Percentiles rank a stretch among this genome's conserved stretches.
Conservation (phyloP, 2,113 vertebrate genomes). For the Oriolus oriolus region DNA sequence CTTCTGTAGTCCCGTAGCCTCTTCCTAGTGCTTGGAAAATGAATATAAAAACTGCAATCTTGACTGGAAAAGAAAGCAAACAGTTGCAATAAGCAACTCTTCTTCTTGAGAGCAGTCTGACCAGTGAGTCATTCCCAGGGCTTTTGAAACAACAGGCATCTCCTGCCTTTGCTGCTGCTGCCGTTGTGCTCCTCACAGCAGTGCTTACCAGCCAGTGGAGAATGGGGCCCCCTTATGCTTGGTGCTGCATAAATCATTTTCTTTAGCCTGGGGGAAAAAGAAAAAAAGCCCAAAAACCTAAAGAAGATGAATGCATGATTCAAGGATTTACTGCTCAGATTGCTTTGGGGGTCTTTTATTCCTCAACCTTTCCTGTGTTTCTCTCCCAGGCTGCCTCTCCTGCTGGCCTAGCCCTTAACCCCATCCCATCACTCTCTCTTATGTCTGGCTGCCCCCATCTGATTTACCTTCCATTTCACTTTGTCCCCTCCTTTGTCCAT, state of each 20-base stretch:
- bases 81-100: neutral
- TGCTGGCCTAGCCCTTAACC: conserved; percentile 47
- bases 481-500: conserved; percentile 43
- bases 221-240: conserved; percentile 56
- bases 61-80: neutral
- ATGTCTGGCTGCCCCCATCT: neutral
- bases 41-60: neutral
- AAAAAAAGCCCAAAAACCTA: neutral
- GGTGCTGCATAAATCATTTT: conserved; percentile 60
- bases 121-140: conserved; percentile 14
- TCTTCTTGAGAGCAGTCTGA: conserved; percentile 3
- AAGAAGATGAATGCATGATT: conserved; percentile 55
- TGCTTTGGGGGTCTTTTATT: conserved; percentile 56
- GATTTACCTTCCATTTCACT: conserved; percentile 51
- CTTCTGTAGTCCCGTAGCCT: neutral
- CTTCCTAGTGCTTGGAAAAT: neutral
- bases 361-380: conserved; percentile 32
- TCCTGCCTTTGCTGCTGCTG: conserved; percentile 19
- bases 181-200: conserved; percentile 17
- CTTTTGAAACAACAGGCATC: conserved; percentile 43
- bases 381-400: conserved; percentile 33
- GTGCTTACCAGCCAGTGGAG: conserved; percentile 40
- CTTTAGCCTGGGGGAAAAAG: conserved; percentile 44
- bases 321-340: conserved; percentile 58
- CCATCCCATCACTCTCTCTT: conserved; percentile 13